Base-by-base conservation (phyloP, 2,113 vertebrate species). In the Gymnogyps californianus region DNA sequence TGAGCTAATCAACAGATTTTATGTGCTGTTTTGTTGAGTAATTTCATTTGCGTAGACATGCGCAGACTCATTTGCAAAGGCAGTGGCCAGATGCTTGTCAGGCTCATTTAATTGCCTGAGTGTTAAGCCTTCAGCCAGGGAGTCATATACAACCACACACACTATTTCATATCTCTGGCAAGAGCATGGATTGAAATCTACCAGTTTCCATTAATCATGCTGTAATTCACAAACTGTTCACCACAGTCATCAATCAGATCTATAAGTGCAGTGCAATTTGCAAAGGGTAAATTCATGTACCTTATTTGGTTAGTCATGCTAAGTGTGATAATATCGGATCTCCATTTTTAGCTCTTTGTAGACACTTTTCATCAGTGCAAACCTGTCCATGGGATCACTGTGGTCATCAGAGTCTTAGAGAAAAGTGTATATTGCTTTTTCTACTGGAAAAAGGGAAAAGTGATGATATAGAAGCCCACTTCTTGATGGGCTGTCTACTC, bases 141-240 rank as follows among this genome's bases (percentile, higher is more conserved):
- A 95, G 44, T 46, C 86, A 52, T 75, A 90, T 89, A 86, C 40
- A 89, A 79, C 40, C 5, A 1, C 57, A 69, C 26, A n/a, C 38
- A 79, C 8, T 81, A 77, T 86, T 96, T 94, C 90, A 83, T 64
- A 36, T 72, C 12, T 81, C 83, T 96, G 86, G 57, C 81, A 96
- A 95, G 32, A 86, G 28, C 57, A 65, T 31, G 64, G 40, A 92
- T 94, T 95, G 67, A 96, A 95, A 94, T 69, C 49, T 83, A 74
- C 29, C n/a, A 28, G 26, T 94, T 96, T 94, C 78, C 59, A 96
- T 97, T 93, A 89, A 83, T 97, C 95, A 90, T 52, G 1, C 7
- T 81, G 64, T 85, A 96, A 96, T 90, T 95, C 89, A 74, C 40
- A 78, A 81, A 72, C 40, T 11, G 36, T 55, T 96, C 77, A 89